Evolutionary conservation across 1,140 invertebrate genomes (phyloP).

Genomic region (Melitaea cinxia): DNA sequence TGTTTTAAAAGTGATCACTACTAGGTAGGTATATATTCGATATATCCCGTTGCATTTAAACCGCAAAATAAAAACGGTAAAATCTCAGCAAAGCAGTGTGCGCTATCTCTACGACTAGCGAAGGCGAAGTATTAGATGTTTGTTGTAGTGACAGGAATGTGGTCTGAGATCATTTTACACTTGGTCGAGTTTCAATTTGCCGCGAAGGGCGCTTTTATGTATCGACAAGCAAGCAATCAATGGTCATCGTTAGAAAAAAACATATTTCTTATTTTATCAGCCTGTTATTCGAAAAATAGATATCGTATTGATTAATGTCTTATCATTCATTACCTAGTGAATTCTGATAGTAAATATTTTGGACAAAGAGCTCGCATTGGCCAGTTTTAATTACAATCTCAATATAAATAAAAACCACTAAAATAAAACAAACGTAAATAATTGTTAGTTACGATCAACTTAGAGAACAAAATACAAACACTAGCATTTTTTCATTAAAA

Average conservation of each 20-base stretch:
- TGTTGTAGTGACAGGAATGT: conserved; percentile 62
- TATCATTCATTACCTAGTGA: no score
- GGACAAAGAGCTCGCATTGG: no score
- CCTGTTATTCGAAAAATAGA: no score
- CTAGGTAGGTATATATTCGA: no score
- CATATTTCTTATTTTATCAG: no score
- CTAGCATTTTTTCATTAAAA: background rate
- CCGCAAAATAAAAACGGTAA: no score
- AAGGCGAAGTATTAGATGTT: conserved; percentile 55
- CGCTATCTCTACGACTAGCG: no score
- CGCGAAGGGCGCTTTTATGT: conserved; percentile 60
- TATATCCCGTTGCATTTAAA: no score
- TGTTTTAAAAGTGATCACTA: no score
- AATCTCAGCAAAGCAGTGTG: no score
- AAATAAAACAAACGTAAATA: background rate
- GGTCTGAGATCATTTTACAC: conserved; percentile 72
- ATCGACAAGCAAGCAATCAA: conserved; percentile 52
- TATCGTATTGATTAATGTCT: no score
- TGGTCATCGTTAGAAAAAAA: conserved; percentile 12
- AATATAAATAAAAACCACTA: background rate
- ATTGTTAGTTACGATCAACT: background rate
- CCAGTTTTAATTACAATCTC: background rate
- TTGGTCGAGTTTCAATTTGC: conserved; percentile 75
- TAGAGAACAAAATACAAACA: background rate
- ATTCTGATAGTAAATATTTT: no score